Base-by-base conservation (phyloP, 1,140 invertebrate genomes). In the Dreissena polymorpha region DNA sequence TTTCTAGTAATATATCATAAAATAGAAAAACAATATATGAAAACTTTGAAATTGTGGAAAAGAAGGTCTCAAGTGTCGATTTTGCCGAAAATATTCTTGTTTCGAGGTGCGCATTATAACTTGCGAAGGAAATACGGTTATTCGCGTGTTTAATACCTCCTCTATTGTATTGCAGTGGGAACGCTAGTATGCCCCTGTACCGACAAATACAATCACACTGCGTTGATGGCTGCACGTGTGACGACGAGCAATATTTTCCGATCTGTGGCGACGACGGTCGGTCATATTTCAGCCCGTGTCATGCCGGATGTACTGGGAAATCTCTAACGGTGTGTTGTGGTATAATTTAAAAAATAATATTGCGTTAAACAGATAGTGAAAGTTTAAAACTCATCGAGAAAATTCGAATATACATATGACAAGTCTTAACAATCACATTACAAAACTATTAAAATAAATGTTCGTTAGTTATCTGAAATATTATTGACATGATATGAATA, bases 231-330 rank as follows among this genome's bases (percentile, higher is more conserved):
- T 89, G 88, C 84, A 71, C 57, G 8, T 89, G 88, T 76, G 67
- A 86, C 18, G 74, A 85, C 29, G 21, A 81, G 12, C 76, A 84
- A 18, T 89, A 84, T 73, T 85, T 87, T 55, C 88, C 88, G 12
- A 73, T 85, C 7, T 89, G 88, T 67, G 88, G 87, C 14, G 60
- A 55, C 39, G 86, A 89, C 76, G 83, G 80, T 21, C 14, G 78
- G 8, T 85, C 65, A 18, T 89, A 89, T 60, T 89, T 87, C 75
- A 87, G 86, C 21, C 87, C 88, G 6, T 89, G 88, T 73, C 87
- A 89, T 74, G 88, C 86, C 13, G 88, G 87, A 50, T 89, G 88
- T 74, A 74, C 50, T 2, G 51, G 64, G 2, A 78, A 63, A 14
- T 39, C 21, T 10, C 14, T 71, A 0, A 75, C 14, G 72, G 88